phyloP scores from a whole-genome alignment of 2,888 invertebrate species.

The Yponomeuta evonymella region DNA sequence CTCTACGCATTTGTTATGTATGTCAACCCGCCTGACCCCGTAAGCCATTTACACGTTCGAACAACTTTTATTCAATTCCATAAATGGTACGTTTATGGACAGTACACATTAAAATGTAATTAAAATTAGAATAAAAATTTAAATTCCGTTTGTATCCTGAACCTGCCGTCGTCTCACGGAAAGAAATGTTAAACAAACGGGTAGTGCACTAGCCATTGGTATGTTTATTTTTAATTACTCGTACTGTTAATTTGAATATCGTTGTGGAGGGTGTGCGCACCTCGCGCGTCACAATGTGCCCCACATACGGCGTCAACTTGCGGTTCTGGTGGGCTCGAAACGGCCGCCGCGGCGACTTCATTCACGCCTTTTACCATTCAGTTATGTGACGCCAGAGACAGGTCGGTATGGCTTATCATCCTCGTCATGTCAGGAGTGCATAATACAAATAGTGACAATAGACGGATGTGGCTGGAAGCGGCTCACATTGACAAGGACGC shows the following conservation, averaged over 20 bases:
- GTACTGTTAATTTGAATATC: neutral
- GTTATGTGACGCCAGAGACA: constrained; percentile 34
- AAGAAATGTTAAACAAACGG: neutral
- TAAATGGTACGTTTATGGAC: constrained; percentile 38
- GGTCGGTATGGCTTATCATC: constrained; percentile 41
- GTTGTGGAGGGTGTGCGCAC: neutral
- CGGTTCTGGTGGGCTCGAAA: constrained; percentile 4
- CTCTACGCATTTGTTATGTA: constrained; percentile 53
- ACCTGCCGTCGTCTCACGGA: neutral
- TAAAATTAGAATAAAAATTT: neutral
- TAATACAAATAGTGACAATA: constrained; percentile 72
- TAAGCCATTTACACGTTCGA: constrained; percentile 60
- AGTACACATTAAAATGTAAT: constrained; percentile 5
- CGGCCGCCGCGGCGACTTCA: neutral
- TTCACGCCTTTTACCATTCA: constrained; percentile 14
- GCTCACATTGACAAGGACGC: constrained; percentile 76
- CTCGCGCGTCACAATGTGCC: neutral
- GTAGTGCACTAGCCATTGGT: neutral
- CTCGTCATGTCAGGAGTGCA: constrained; percentile 63
- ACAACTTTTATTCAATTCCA: constrained; percentile 53
- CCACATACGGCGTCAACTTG: neutral
- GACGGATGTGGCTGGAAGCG: constrained; percentile 75
- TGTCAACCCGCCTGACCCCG: constrained; percentile 49
- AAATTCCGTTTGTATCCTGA: neutral
- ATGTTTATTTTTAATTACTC: neutral